These are phyloP conservation scores for Pseudochaenichthys georgianus DNA, from an alignment of 2,797 vertebrate species.

Conservation along the genomic window DNA sequence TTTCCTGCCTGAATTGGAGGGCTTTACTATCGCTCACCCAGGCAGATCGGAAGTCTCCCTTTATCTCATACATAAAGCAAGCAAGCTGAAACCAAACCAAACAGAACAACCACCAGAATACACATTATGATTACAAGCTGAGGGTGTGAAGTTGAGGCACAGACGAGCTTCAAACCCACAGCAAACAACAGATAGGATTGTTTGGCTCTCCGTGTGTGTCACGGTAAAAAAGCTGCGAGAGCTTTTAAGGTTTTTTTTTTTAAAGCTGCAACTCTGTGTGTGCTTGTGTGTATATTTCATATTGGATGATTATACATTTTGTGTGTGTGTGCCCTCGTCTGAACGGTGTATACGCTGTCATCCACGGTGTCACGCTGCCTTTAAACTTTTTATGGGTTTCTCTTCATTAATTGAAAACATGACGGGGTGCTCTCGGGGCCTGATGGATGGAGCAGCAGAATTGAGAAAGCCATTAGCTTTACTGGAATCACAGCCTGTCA, in stretches of 20 bases:
- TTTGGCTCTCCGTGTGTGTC: conserved; percentile 34
- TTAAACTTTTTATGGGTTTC: conserved; percentile 81
- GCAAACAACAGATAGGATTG: conserved; percentile 51
- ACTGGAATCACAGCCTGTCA: conserved; percentile 85
- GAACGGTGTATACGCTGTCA: conserved; percentile 52
- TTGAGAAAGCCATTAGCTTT: conserved; percentile 88
- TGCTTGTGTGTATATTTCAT: conserved; percentile 43
- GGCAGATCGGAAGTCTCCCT: conserved; percentile 80
- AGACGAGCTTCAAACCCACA: conserved; percentile 60
- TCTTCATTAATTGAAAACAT: conserved; percentile 86
- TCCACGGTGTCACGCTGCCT: conserved; percentile 63
- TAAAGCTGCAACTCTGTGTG: conserved; percentile 10
- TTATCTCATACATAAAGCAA: conserved; percentile 80
- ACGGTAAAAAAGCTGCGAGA: conserved; percentile 4
- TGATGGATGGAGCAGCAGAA: conserved; percentile 87
- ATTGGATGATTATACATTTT: conserved; percentile 50
- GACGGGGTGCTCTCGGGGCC: conserved; percentile 80
- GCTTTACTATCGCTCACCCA: conserved; percentile 78
- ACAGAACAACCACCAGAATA: conserved; percentile 53
- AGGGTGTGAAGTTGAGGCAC: conserved; percentile 53
- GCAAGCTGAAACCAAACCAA: conserved; percentile 59
- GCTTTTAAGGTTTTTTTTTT: conserved; percentile 41
- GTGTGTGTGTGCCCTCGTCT: conserved; percentile 38
- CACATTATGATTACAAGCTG: conserved; percentile 73
- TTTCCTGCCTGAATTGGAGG: conserved; percentile 85